Base-by-base conservation (phyloP, 1,140 invertebrate species). In the Drosophila suzukii region DNA sequence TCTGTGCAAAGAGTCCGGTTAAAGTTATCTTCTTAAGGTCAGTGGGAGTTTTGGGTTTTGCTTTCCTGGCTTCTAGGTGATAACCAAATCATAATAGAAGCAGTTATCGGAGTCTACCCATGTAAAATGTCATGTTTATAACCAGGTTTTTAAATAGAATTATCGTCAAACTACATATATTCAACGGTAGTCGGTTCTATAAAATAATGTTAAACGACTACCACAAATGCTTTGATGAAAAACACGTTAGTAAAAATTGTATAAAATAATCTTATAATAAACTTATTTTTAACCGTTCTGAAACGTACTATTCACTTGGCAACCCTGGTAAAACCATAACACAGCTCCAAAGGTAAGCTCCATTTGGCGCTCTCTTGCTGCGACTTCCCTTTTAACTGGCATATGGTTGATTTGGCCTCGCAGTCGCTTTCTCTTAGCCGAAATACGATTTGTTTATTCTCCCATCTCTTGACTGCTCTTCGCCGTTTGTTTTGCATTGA, bases 401-500 rank as follows among this genome's bases (percentile, higher is more conserved):
- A 57, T 62, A 49, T 44, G 38, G n/a, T 57, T 44, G 36, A 53
- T 20, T 15, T 6, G 41, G 38, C 41, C 39, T 50, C 47, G 47
- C 47, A n/a, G 32, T 34, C 43, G 39, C 54, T 56, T 50, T 73
- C 80, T 85, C 82, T 85, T 81, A 63, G 43, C 34, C 41, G 24
- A 75, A 78, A 81, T 41, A 51, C 81, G 68, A 36, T 17, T 27
- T 50, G 39, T 51, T 24, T 24, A n/a, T 13, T 36, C 34, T 32
- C 49, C 47, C 5, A 49, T 39, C 51, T 58, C 17, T 34, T n/a
- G 24, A 13, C n/a, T 7, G 39, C 56, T 66, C 75, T 73, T 59
- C 27, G 51, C 43, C 67, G 46, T 89, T 89, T 76, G 54, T 55
- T 53, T 78, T 70, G 51, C 75, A 78, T 83, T 79, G 70, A 51